Evolutionary conservation across 2,888 invertebrate genomes (phyloP).

Genomic region (Elgonia sp.): DNA sequence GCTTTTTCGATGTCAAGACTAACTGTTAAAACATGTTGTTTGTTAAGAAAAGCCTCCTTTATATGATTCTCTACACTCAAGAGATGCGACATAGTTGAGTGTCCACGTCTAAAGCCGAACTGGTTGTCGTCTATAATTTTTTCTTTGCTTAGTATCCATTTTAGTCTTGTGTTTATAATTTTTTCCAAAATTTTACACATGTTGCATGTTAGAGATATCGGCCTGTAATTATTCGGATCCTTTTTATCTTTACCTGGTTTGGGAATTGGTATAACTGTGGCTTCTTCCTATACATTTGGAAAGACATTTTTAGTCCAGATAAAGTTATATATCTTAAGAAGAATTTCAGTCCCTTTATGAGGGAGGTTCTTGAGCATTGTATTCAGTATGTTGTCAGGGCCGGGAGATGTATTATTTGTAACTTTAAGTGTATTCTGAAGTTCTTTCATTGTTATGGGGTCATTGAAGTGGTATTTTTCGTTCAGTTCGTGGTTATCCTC

Average conservation of each 20-base stretch:
- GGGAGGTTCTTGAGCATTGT: constrained; percentile 65
- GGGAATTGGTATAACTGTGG: no score
- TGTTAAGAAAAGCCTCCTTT: constrained; percentile 31
- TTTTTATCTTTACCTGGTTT: constrained; percentile 66
- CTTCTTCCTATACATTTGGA: constrained; percentile 60
- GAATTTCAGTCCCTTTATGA: not conserved
- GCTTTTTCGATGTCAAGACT: no score
- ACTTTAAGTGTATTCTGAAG: not conserved
- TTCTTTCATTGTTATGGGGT: not conserved
- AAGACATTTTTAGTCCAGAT: constrained; percentile 58
- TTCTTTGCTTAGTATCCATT: constrained; percentile 69
- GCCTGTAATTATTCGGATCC: constrained; percentile 57
- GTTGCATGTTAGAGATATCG: constrained; percentile 62
- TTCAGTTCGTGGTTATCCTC: not conserved
- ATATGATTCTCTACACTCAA: constrained; percentile 11
- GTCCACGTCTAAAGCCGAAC: constrained; percentile 66
- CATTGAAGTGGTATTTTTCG: not conserved
- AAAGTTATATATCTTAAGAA: constrained; percentile 64
- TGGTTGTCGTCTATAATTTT: constrained; percentile 64
- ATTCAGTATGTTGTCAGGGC: constrained; percentile 48
- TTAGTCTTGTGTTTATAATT: constrained; percentile 65
- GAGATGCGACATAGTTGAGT: constrained; percentile 51
- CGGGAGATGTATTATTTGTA: not conserved
- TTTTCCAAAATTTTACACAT: constrained; percentile 74
- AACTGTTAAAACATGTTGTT: constrained; percentile 71